A percentile compares a stretch with the other conserved stretches of the same genome.
These are phyloP conservation scores for Champsocephalus gunnari DNA, from an alignment of 2,797 vertebrate species.

Conservation along the genomic window DNA sequence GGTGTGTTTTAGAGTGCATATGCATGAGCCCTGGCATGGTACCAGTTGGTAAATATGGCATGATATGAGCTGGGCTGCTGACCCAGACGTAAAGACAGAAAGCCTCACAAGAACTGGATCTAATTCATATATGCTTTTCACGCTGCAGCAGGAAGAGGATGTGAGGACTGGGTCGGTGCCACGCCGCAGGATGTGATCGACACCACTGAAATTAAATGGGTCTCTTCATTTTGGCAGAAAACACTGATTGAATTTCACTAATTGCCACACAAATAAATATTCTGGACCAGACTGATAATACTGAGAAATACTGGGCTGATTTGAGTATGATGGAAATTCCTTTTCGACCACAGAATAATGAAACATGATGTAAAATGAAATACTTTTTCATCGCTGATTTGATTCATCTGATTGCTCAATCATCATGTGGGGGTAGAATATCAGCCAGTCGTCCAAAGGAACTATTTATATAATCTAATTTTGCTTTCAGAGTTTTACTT, in stretches of 20 bases:
- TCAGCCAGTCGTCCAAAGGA: background rate
- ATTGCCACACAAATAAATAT: slow-evolving; percentile 41
- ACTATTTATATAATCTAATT: background rate
- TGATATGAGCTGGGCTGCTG: slow-evolving; percentile 36
- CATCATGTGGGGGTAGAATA: background rate
- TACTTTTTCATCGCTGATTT: background rate
- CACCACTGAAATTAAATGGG: slow-evolving; percentile 31
- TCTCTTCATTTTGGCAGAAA: slow-evolving; percentile 39
- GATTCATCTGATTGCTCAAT: slow-evolving; percentile 5
- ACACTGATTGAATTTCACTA: slow-evolving; percentile 28
- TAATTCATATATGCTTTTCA: slow-evolving; percentile 59
- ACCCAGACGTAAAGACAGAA: slow-evolving; percentile 62
- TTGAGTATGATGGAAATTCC: slow-evolving; percentile 6
- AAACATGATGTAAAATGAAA: background rate
- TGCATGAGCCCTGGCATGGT: slow-evolving; percentile 32
- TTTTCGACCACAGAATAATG: background rate
- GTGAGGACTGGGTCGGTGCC: slow-evolving; percentile 40
- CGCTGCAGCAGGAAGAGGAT: slow-evolving; percentile 48
- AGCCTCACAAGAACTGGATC: slow-evolving; percentile 53
- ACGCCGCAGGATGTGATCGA: slow-evolving; percentile 42
- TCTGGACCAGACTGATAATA: slow-evolving; percentile 8
- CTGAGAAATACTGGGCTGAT: slow-evolving; percentile 13
- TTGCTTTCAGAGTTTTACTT: background rate
- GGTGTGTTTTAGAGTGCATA: slow-evolving; percentile 15
- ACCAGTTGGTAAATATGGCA: slow-evolving; percentile 49